Evolutionary conservation across 2,797 vertebrate species (phyloP), one percentile per base, ranked within the genome.

Genomic region (Centroberyx gerrardi): DNA sequence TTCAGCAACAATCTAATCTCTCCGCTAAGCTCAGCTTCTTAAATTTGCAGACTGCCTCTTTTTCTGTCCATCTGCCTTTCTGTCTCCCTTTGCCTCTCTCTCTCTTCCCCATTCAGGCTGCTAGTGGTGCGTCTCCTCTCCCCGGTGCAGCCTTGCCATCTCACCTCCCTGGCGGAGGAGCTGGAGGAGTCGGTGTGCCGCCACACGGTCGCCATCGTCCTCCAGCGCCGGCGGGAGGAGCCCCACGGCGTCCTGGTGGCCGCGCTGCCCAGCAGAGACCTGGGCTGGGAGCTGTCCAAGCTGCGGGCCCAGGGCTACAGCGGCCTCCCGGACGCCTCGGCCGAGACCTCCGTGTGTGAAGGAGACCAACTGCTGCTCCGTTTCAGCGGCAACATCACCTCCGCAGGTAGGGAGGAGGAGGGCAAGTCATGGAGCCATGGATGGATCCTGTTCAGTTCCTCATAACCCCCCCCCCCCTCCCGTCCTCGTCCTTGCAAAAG

Each of bases 361-460:
- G 96, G 96, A 79, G 96, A 98, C 9, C 95, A 96, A 81, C 93
- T 98, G 59, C 83, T 96, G 69, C 92, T 97, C 15, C 90, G 70
- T 28, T 97, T 98, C 90, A 94, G 76, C 4, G 96, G 97, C 83
- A 98, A 98, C 84, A 96, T 98, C 90, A 94, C 92, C 74, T 95
- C 94, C 62, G 92, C 92, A 84, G 95, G 96, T 96, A 79, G 1
- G n/a, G 15, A 31, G 62, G 0, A 59, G 29, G 29, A 8, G 55
- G 29, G 8, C 15, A 3, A 6, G 33, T 0, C 2, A 17, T 12
- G 31, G 17, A 38, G 22, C 53, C 22, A 14, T 18, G 8, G 9
- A 2, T 10, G 12, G 8, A 13, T 13, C 10, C 40, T 42, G 40
- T 13, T 44, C 40, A 44, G 9, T 44, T 44, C 10, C 12, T 10